phyloP scores from a whole-genome alignment of 53 echinoderm and acorn worm genomes.

The Crossaster papposus region DNA sequence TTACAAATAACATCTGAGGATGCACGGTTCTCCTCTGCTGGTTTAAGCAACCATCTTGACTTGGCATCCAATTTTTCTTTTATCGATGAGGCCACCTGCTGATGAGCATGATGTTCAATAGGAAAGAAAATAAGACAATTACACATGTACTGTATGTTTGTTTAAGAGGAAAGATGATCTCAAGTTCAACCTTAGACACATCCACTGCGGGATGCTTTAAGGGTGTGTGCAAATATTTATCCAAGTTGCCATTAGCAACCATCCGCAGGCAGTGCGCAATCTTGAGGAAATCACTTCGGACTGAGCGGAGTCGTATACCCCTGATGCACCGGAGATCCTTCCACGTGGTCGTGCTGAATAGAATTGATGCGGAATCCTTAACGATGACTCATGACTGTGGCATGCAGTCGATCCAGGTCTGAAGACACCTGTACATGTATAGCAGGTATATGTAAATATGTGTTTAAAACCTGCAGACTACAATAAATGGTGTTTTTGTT shows the following conservation, averaged over 20 bases:
- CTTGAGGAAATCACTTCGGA: not conserved
- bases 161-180: conserved; percentile 3
- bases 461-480: not conserved
- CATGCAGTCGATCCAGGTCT: conserved; percentile 3
- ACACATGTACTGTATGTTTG: too few relatives aligned
- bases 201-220: conserved; percentile 7
- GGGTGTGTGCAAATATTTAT: conserved; percentile 54
- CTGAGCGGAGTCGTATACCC: not conserved
- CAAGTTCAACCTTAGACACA: conserved; percentile 11
- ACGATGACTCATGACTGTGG: conserved; percentile 33
- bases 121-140: not conserved
- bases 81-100: conserved; percentile 26
- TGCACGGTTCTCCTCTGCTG: not conserved
- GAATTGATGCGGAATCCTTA: not conserved
- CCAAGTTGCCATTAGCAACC: conserved; percentile 30
- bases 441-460: not conserved
- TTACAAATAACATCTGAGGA: not conserved
- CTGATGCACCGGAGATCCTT: not conserved
- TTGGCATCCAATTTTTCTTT: not conserved
- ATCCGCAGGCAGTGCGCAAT: not conserved
- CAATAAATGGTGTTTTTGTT: not conserved
- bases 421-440: not conserved
- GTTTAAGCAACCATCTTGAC: not conserved
- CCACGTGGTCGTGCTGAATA: not conserved
- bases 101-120: not conserved